Evolutionary conservation across 2,888 invertebrate species (phyloP), one percentile per base, ranked within the genome.

Genomic region (Campaea margaritaria): DNA sequence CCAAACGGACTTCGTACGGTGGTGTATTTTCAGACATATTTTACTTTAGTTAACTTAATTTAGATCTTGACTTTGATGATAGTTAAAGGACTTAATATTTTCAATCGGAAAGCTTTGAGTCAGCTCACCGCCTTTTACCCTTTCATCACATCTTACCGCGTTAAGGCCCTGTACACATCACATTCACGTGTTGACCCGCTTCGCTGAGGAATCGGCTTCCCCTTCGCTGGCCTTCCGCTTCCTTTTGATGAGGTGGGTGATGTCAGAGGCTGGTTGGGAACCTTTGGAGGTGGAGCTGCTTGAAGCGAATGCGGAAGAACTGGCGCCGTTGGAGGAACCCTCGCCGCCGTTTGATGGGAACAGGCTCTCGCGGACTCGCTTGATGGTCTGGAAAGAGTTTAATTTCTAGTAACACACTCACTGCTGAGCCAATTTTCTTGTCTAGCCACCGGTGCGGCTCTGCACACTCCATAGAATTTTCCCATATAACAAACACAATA

Each of bases 171-270:
- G 11, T n/a, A 28, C 13, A 16, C 10, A 38, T 43, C 12, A 12
- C 64, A 42, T 82, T 87, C 83, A 89, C 76, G 88, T 83, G 55
- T 84, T 89, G 3, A 93, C 87, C 73, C 94, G 94, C 79, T 96
- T 96, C 14, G 94, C 89, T 0, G 93, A 89, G 0, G 89, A 83
- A 16, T 93, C 93, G 0, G 89, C 85, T 13, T 95, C 95, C 0
- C 93, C 81, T 5, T 94, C 95, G 38, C 95, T 95, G 0, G 94
- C 89, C 85, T 96, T 96, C 70, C 96, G 93, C 85, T 97, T 97
- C 67, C 95, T 91, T 73, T 95, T 95, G 65, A 97, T 96, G 58
- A 97, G 93, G 85, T 97, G 97, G 0, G 96, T 95, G 66, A 97
- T 31, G 31, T 31, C 97, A 78, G 94, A 95, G 0, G 94, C 95